Evolutionary conservation across 2,797 vertebrate species (phyloP), one percentile per base, ranked within the genome.

Genomic region (Carapus acus): DNA sequence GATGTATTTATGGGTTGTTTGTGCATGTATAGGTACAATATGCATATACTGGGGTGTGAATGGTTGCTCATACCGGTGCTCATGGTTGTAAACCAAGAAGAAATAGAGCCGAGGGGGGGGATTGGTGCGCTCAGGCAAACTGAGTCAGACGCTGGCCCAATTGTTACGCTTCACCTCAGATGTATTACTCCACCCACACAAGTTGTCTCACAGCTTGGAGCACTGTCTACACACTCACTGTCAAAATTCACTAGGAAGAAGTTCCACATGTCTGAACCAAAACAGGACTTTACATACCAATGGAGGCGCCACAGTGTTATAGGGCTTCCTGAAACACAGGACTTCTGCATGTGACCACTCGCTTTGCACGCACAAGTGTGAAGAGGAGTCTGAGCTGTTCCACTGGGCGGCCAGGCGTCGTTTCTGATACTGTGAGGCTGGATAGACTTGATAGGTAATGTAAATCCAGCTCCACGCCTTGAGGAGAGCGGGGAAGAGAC

Each of bases 281-380:
- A 68, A 78, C 47, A 61, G 57, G 72, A 77, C 63, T 82, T 78
- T 72, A 74, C 80, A 80, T 83, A 71, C 48, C 73, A 78, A 78
- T 79, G 59, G 62, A 74, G 75, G 54, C 44, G 49, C 17, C 61
- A 24, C 59, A 74, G 59, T 77, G 73, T 77, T 76, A 18, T 63
- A 57, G 48, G 64, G n/a, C n/a, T 74, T 76, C 74, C 69, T 57
- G 68, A 78, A 78, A 72, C 54, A 64, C 45, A 61, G 29, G 58
- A 80, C 44, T 62, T 44, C 59, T 22, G 16, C 23, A 62, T n/a
- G n/a, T n/a, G 40, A 42, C 1, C 2, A 18, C 20, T n/a, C 19
- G 23, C 22, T 9, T 44, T 34, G 15, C 20, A 61, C 52, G 65
- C 55, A 58, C 48, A 47, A 59, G 49, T 60, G 65, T 65, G 63